Base-by-base conservation (phyloP, 1,140 invertebrate genomes). In the Aphaenogaster floridana region DNA sequence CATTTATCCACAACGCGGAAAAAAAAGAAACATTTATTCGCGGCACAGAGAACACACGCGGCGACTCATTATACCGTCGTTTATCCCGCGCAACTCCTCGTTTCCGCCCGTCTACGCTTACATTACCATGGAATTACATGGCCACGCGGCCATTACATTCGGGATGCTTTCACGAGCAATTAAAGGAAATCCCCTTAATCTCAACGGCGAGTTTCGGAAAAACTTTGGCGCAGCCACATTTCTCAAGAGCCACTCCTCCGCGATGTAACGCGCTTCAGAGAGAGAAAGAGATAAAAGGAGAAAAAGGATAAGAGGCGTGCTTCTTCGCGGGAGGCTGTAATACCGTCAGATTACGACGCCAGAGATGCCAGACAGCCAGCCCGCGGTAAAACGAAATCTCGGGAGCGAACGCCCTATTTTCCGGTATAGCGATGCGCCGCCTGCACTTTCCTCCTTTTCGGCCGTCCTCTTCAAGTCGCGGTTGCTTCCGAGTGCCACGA, bases 371-470 rank as follows among this genome's bases (percentile, higher is more conserved):
- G 54, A 72, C 68, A 74, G 68, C 17, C 42, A 59, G 52, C n/a
- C 13, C 72, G 28, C 66, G 68, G 66, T 87, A 86, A 28, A 88
- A 86, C 85, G 84, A 88, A 88, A 88, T 88, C 87, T 86, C 84
- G 59, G 72, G n/a, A 88, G 63, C 84, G 36, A 79, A 66, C 42
- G 77, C 66, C 63, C 86, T 61, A 85, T 74, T 61, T 87, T 83
- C 59, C 59, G n/a, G 28, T 72, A n/a, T 81, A 71, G 28, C 45
- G 15, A 11, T 52, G 42, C 17, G 42, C 45, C 42, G 59, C 66
- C 36, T 39, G 42, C 17, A 21, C 42, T 81, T 83, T 15, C 45
- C 52, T 15, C 66, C 11, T 8, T 69, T 79, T 54, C 71, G 61
- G 15, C 45, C 17, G 1, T n/a, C 39, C 48, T 28, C 17, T 42